Evolutionary conservation across 1,140 invertebrate species (phyloP), one percentile per base, ranked within the genome.

Genomic region (Leguminivora glycinivorella): DNA sequence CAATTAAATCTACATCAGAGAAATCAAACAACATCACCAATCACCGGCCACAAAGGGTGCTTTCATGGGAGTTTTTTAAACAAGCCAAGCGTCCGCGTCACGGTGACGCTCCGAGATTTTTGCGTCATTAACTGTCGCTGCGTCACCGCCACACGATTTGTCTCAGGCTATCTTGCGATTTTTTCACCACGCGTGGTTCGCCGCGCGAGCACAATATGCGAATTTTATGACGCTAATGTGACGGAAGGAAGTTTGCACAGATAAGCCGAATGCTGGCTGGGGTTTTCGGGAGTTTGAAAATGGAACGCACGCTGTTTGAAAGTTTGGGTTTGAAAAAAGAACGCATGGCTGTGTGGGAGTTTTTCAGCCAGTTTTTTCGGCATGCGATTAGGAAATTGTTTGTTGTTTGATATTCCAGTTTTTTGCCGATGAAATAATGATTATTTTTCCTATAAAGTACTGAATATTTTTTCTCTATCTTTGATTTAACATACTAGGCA

Each of bases 111-210:
- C 81, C 79, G 75, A 79, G 83, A 86, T 84, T 87, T 83, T 84
- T 82, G 78, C 88, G 85, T 89, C 87, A 91, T 91, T 91, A 91
- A 80, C 76, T 79, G 73, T 60, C 75, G 89, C 88, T 67, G 34
- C 73, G 88, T 91, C 89, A 91, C 79, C 58, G 72, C 70, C 75
- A 63, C 83, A 83, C 87, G 88, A 91, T 91, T 90, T 88, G 85
- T 91, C 88, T 87, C 76, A 79, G 84, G 83, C 85, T 89, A 89
- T 91, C 87, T 79, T 75, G 74, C 72, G 75, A 68, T 83, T 86
- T 88, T 83, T 83, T 88, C 75, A 29, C 70, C 77, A 85, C 78
- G 80, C 78, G 79, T 83, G 75, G 73, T 83, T 81, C 68, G 72
- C 58, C 72, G 80, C 80, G 80, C 82, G 80, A 81, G 76, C 79